Conservation (phyloP, 2,797 vertebrate genomes). For the Streptopelia turtur region DNA sequence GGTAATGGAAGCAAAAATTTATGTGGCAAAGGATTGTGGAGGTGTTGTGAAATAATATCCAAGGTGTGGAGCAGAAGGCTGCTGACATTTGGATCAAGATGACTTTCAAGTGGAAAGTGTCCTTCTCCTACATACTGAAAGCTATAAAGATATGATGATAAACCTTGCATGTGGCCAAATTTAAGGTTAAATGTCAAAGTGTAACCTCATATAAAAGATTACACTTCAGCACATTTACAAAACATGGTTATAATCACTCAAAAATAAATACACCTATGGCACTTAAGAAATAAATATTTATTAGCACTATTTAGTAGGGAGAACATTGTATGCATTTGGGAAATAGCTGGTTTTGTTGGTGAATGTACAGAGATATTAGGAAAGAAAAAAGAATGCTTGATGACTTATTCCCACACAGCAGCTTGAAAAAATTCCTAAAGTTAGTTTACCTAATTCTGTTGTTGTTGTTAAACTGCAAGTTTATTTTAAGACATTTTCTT, state of each 20-base stretch:
- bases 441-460: background rate
- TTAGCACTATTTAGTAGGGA: background rate
- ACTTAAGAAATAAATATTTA: background rate
- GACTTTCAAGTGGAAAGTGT: background rate
- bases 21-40: background rate
- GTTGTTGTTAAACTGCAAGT: background rate
- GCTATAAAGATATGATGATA: background rate
- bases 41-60: background rate
- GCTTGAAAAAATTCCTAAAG: background rate
- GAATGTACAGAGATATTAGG: background rate
- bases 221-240: background rate
- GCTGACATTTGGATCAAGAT: background rate
- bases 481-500: conserved; percentile 16
- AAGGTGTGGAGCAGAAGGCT: background rate
- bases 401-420: background rate
- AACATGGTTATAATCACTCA: background rate
- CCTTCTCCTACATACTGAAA: background rate
- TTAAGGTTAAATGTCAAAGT: background rate
- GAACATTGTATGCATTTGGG: background rate
- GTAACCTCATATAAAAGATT: background rate
- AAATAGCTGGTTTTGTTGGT: background rate
- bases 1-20: background rate
- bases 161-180: background rate
- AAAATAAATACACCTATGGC: background rate
- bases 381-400: background rate